Evolutionary conservation across 2,888 invertebrate species (phyloP), one percentile per base, ranked within the genome.

Genomic region (Lamellibrachia columna): DNA sequence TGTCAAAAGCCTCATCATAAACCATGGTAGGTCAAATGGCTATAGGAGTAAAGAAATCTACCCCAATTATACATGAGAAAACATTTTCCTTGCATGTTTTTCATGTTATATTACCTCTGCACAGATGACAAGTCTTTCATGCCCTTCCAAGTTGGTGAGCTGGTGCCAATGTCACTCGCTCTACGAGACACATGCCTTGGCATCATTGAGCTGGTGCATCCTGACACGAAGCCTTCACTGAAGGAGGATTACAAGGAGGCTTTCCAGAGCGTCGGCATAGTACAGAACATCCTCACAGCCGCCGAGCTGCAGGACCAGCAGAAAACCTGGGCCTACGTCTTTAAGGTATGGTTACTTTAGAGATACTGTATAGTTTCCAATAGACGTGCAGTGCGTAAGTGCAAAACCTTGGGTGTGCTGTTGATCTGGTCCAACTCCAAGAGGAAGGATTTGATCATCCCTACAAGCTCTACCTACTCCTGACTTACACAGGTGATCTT

Each of bases 171-270:
- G 94, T 98, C 98, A 92, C 97, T 97, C 92, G 97, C 97, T 0
- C 96, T 98, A 75, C 97, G 98, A 92, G 98, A 98, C 93, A 98
- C 98, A 7, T 98, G 98, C 95, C 97, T 98, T 40, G 98, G 98
- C 0, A 97, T 99, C 11, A 98, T 98, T 9, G 98, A 98, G 95
- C 97, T 98, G 92, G 98, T 98, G 0, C 98, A 98, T 95, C 98
- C 98, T 0, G 98, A 98, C 95, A 97, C 98, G 0, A 97, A 98
- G 94, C 97, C 95, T 28, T 93, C 95, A 6, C 93, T 96, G 53
- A 95, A 95, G 91, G 95, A 97, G n/a, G 97, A 97, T 94, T 98
- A 98, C 95, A 97, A 97, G 91, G 96, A 96, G 91, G 97, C 97
- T 1, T 96, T 97, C 40, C 95, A 96, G 95, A 93, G 95, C 93